Percentiles rank a stretch among this genome's conserved stretches.
Evolutionary conservation across 2,888 invertebrate genomes (phyloP).

Genomic region (Campopleginae sp.): DNA sequence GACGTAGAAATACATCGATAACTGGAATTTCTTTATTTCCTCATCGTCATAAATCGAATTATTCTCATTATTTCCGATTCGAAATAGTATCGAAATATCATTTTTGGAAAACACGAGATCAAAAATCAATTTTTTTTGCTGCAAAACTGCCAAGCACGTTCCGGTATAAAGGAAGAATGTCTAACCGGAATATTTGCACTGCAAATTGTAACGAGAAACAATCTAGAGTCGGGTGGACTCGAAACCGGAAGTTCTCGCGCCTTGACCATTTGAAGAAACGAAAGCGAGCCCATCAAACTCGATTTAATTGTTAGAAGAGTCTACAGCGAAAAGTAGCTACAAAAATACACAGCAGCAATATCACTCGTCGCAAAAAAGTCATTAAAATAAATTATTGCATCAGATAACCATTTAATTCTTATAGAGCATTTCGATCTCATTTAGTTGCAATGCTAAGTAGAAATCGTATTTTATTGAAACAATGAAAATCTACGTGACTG

Average conservation of each 20-base stretch:
- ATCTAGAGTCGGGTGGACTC: background rate
- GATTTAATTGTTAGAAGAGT: conserved; percentile 32
- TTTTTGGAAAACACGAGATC: background rate
- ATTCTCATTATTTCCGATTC: background rate
- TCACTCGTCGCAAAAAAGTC: background rate
- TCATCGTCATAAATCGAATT: background rate
- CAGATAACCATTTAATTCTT: background rate
- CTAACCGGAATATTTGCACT: conserved; percentile 23
- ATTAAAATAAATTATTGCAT: background rate
- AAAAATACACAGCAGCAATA: background rate
- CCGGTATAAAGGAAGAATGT: conserved; percentile 46
- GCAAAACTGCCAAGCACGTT: background rate
- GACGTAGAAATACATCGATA: background rate
- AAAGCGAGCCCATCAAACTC: conserved; percentile 38
- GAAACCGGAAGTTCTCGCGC: conserved; percentile 52
- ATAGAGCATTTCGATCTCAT: background rate
- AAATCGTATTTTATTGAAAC: background rate
- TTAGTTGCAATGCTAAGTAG: background rate
- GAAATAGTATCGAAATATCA: background rate
- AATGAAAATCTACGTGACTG: background rate
- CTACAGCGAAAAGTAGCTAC: conserved; percentile 23
- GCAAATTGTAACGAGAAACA: conserved; percentile 31
- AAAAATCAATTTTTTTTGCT: background rate
- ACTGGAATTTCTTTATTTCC: background rate
- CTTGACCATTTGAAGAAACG: conserved; percentile 60